Evolutionary conservation across 2,888 invertebrate genomes (phyloP), one percentile per base, ranked within the genome.

Genomic region (Melanotus villosus): DNA sequence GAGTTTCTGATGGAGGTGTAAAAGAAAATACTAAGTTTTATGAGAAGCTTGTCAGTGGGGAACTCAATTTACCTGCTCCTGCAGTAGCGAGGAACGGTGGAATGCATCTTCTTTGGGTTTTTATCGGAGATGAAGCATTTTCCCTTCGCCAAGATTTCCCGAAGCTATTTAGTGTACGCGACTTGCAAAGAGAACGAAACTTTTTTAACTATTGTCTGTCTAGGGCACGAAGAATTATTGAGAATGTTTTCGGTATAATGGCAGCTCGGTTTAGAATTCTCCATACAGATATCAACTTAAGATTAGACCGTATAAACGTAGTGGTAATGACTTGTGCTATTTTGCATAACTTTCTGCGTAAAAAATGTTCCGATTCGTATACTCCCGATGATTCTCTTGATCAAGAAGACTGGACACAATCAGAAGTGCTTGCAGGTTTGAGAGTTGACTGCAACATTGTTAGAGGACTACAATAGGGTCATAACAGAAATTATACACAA

Each of bases 141-240:
- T 4, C 38, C 5, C 6, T 38, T 1, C 38, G 38, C 2, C 1
- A 4, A 4, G 38, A 38, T 38, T 38, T 38, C 5, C 14, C 14
- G 12, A 38, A 38, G 14, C 38, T 14, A 38, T 38, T 12, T 38
- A 62, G 38, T 12, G 5, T n/a, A 14, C 9, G 14, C n/a, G 12
- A 12, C 2, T 12, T 38, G 2, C 1, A n/a, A 4, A 4, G 1
- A 2, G 38, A 70, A 63, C 63, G 66, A 34, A 65, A 45, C 36
- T 66, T 66, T 6, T 72, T 70, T 26, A 72, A 72, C 38, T 62
- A 68, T 60, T 57, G 71, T 18, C 26, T 62, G 14, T 47, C 30
- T n/a, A 62, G 30, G 62, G 68, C 64, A 47, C 67, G 67, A 26
- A 52, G 64, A 54, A 57, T 71, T 14, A 58, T 67, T 38, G 30